A percentile compares a stretch with the other conserved stretches of the same genome.
Conservation (phyloP, 2,113 vertebrate genomes). For the Corythornis cristatus region DNA sequence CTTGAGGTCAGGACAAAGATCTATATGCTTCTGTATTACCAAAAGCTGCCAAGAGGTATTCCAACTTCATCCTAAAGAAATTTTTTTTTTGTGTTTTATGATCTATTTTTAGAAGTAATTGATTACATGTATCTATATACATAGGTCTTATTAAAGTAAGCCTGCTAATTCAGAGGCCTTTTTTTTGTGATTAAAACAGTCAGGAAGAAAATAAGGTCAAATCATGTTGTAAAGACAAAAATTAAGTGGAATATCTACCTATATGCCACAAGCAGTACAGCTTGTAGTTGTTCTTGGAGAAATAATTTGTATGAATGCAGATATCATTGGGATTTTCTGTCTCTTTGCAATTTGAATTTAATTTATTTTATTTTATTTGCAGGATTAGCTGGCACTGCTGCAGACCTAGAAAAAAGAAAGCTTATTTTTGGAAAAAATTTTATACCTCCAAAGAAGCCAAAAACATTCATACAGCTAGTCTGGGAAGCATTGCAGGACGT, state of each 20-base stretch:
- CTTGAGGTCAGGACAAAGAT: neutral
- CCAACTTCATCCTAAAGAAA: neutral
- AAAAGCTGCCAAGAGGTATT: neutral
- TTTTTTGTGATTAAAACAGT: neutral
- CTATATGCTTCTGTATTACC: neutral
- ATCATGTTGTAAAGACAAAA: neutral
- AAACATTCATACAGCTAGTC: constrained; percentile 98
- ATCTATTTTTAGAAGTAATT: neutral
- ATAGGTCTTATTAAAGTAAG: neutral
- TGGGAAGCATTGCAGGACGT: constrained; percentile 99
- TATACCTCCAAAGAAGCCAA: constrained; percentile 99
- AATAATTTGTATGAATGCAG: neutral
- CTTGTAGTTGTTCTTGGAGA: neutral
- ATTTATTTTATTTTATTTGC: constrained; percentile 37
- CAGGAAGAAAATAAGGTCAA: neutral
- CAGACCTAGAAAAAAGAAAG: constrained; percentile 95
- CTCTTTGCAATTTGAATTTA: neutral
- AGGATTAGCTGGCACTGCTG: constrained; percentile 89
- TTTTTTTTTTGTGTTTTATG: neutral
- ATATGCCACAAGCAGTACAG: neutral
- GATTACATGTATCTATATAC: neutral
- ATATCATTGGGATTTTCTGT: neutral
- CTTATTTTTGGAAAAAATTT: constrained; percentile 94
- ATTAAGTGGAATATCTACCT: neutral
- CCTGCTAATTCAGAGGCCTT: neutral